Evolutionary conservation across 2,113 vertebrate species (phyloP), one percentile per base, ranked within the genome.

Genomic region (Probosciger aterrimus): DNA sequence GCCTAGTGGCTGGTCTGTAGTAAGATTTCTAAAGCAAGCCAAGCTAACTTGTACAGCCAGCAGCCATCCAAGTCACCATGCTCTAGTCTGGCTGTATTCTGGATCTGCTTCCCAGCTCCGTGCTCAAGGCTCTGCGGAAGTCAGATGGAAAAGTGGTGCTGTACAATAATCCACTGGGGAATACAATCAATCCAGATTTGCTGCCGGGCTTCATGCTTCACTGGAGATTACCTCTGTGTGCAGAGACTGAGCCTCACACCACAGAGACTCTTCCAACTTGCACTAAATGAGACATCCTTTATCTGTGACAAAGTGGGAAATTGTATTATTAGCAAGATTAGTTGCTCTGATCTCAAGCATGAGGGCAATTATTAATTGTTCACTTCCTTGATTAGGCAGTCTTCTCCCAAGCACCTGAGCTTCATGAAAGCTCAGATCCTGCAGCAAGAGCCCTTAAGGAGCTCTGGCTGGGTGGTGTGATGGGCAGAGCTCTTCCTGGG

Each of bases 381-480:
- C 22, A 16, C 12, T 78, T 77, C 16, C 65, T 64, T 63, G 37
- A 60, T 71, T 47, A 76, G 64, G 18, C 37, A 41, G 62, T 7
- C 31, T 74, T 86, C 60, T 93, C 60, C 39, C 55, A 68, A 31
- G 73, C 25, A 57, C 33, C 50, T 67, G 63, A 76, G 53, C 62
- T 76, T 19, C 12, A 8, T 53, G n/a, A 6, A 79, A 73, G 70
- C 31, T 73, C 52, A 52, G 67, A 15, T 49, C n/a, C 46, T 52
- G 75, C 57, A 31, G 37, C 4, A 1, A 71, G 47, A 85, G 35
- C 52, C 74, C 53, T 73, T 47, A 41, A n/a, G 4, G 9, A 79
- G 41, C 59, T 24, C 22, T 8, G 30, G 50, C 24, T 70, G 8
- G 3, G 0, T 1, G 2, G 25, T 3, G 1, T 3, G 14, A 76